Evolutionary conservation across 2,888 invertebrate species (phyloP).

Genomic region (Harpalus rufipes): DNA sequence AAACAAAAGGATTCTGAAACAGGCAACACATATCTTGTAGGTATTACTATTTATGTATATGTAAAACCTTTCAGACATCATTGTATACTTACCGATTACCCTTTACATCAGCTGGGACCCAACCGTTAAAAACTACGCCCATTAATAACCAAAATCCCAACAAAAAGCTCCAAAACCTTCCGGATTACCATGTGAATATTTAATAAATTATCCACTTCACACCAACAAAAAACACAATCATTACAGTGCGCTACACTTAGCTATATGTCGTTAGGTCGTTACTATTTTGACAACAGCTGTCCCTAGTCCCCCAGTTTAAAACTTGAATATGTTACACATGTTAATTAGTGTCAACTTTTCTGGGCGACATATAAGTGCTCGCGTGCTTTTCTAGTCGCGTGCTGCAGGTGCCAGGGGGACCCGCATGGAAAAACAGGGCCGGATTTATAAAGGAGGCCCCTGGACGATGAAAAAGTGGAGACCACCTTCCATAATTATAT

Average conservation of each 20-base stretch:
- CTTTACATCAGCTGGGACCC: neutral
- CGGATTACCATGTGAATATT: conserved; percentile 18
- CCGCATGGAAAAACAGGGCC: conserved; percentile 3
- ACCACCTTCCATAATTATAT: no score
- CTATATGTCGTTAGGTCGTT: neutral
- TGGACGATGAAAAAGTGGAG: no score
- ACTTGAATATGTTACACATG: conserved; percentile 4
- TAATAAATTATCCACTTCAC: conserved; percentile 23
- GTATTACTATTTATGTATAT: no score
- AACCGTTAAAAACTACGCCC: neutral
- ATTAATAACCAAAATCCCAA: conserved; percentile 13
- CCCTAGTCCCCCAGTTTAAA: conserved; percentile 34
- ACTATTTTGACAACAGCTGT: conserved; percentile 60
- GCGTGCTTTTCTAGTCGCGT: conserved; percentile 55
- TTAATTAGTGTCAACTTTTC: neutral
- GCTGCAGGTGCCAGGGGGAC: conserved; percentile 54
- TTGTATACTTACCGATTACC: neutral
- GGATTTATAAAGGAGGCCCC: no score
- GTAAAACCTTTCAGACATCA: neutral
- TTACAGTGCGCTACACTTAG: conserved; percentile 19
- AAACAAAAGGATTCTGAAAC: no score
- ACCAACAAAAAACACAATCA: conserved; percentile 28
- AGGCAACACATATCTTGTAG: no score
- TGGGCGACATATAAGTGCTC: conserved; percentile 17
- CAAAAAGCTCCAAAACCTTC: conserved; percentile 14